phyloP scores from a whole-genome alignment of 2,797 vertebrate genomes.

The Peromyscus nudipes region DNA sequence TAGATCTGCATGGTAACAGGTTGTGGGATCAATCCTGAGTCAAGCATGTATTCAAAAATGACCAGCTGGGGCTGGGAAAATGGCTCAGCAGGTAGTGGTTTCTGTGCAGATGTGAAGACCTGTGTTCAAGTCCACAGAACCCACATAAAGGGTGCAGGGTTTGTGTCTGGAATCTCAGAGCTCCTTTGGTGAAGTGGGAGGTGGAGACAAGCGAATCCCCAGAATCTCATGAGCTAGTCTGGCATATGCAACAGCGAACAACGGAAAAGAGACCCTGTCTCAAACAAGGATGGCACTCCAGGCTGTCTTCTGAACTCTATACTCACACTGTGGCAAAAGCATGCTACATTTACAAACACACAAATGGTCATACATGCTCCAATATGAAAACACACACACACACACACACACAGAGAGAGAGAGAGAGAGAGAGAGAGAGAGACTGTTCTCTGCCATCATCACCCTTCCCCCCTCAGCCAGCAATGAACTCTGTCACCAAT shows the following conservation, averaged over 20 bases:
- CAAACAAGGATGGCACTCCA: neutral
- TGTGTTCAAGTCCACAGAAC: neutral
- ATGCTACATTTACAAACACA: neutral
- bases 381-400: neutral
- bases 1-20: neutral
- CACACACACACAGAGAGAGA: neutral
- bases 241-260: neutral
- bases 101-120: neutral
- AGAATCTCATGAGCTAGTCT: neutral
- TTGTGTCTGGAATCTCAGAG: neutral
- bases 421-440: neutral
- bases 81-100: neutral
- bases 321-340: neutral
- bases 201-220: neutral
- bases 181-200: neutral
- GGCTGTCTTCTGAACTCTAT: neutral
- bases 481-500: constrained; percentile 70
- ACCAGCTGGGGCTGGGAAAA: neutral
- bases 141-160: neutral
- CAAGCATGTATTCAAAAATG: neutral
- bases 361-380: neutral
- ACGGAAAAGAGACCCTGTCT: neutral
- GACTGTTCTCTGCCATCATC: neutral
- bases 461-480: constrained; percentile 41
- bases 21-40: neutral